These are phyloP conservation scores for Pungitius pungitius DNA, from an alignment of 2,113 vertebrate genomes.

Conservation along the genomic window DNA sequence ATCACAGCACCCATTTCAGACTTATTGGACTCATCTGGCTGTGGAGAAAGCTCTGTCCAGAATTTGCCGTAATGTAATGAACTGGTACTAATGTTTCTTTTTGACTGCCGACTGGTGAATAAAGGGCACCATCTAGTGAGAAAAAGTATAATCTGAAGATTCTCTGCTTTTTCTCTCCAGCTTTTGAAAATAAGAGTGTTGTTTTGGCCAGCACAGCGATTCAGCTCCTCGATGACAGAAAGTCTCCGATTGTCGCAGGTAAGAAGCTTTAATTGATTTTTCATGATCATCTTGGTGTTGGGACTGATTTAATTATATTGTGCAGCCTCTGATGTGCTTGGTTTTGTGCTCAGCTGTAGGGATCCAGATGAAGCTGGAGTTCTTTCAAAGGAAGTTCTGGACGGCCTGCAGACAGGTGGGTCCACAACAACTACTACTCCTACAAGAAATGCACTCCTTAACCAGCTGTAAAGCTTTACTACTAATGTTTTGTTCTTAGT, in stretches of 20 bases:
- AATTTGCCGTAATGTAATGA: constrained; percentile 38
- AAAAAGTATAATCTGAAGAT: constrained; percentile 10
- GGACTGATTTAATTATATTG: not conserved
- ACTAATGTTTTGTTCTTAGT: constrained; percentile 76
- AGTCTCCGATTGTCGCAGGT: constrained; percentile 96
- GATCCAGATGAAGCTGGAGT: constrained; percentile 99
- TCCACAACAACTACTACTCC: not conserved
- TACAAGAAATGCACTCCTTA: too few species aligned
- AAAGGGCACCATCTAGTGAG: constrained; percentile 64
- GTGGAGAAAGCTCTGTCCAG: constrained; percentile 23
- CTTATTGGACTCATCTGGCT: constrained; percentile 30
- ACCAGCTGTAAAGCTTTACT: constrained; percentile 1
- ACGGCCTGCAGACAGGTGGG: constrained; percentile 97
- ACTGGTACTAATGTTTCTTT: constrained; percentile 18
- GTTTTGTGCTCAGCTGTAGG: constrained; percentile 86
- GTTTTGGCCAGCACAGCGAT: constrained; percentile 97
- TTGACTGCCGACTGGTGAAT: not conserved
- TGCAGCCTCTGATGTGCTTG: not conserved
- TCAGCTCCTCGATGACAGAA: constrained; percentile 94
- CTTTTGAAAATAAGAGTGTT: constrained; percentile 92
- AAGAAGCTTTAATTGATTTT: constrained; percentile 33
- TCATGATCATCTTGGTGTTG: not conserved
- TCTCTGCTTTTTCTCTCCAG: constrained; percentile 29
- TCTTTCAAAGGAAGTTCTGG: constrained; percentile 99
- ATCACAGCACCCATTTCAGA: constrained; percentile 32